A percentile compares a stretch with the other conserved stretches of the same genome.
These are phyloP conservation scores for Lepas anatifera DNA, from an alignment of 2,888 invertebrate species.

Conservation along the genomic window DNA sequence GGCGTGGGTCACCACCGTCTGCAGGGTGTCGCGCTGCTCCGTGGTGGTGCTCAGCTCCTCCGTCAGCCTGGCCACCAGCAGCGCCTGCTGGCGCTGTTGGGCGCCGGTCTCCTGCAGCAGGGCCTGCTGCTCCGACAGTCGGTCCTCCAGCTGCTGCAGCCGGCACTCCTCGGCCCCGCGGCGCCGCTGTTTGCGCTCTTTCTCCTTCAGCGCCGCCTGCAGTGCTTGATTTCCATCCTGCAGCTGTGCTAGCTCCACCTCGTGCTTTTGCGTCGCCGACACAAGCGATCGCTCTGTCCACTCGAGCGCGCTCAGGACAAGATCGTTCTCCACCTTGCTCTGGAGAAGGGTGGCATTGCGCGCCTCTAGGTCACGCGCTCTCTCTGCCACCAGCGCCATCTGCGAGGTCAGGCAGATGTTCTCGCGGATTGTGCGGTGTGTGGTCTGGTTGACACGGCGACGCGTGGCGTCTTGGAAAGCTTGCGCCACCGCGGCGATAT, in stretches of 20 bases:
- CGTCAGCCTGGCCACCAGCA: neutral
- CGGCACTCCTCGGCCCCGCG: too few relatives aligned
- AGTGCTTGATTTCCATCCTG: neutral
- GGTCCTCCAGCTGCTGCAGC: neutral
- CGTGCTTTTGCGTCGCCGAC: neutral
- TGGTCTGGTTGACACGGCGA: slow-evolving; percentile 2
- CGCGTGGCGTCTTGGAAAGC: neutral
- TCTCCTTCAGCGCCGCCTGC: neutral
- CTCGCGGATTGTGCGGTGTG: slow-evolving; percentile 1
- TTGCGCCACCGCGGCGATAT: neutral
- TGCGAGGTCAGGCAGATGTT: slow-evolving; percentile 11
- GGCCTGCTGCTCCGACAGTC: neutral
- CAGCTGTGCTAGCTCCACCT: neutral
- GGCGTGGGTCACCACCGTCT: neutral
- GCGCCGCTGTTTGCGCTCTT: too few relatives aligned
- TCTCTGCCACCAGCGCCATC: slow-evolving; percentile 1
- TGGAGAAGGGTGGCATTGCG: neutral
- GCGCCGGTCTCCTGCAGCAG: neutral
- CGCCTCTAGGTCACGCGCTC: neutral
- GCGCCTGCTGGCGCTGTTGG: neutral
- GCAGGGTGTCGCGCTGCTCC: neutral
- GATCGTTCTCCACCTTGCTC: neutral
- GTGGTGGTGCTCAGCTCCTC: neutral
- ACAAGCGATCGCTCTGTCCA: neutral
- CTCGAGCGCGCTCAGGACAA: neutral